phyloP scores from a whole-genome alignment of 1,140 invertebrate species.

The Monomorium pharaonis region DNA sequence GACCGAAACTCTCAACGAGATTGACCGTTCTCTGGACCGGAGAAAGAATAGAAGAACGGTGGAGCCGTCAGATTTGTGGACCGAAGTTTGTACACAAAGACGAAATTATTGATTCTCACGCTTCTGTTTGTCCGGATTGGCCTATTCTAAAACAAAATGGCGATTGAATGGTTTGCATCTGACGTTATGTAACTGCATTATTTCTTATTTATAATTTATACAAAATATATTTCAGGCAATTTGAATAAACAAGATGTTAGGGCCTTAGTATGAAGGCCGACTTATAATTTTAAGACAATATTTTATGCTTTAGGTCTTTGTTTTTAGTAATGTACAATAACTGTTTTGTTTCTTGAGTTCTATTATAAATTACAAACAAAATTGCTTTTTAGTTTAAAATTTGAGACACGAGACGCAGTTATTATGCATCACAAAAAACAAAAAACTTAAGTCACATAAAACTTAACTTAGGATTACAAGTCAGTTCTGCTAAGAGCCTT shows the following conservation, averaged over 20 bases:
- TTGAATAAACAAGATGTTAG: not conserved
- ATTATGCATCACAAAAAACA: no score
- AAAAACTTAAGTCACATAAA: no score
- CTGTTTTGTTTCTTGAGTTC: no score
- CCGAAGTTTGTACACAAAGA: not conserved
- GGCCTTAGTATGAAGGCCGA: no score
- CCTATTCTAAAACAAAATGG: not conserved
- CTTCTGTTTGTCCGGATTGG: not conserved
- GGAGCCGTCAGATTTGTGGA: constrained; percentile 15
- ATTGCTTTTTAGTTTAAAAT: no score
- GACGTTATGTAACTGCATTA: not conserved
- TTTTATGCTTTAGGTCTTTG: no score
- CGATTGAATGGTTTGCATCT: not conserved
- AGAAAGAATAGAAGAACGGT: constrained; percentile 31
- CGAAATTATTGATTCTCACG: constrained; percentile 19
- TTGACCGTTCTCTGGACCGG: not conserved
- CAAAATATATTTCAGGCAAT: not conserved
- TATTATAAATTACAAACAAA: no score
- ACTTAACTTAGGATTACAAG: no score
- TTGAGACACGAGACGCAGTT: no score
- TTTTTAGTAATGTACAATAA: no score
- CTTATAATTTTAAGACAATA: no score
- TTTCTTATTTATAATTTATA: not conserved
- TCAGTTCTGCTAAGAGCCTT: no score
- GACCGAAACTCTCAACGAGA: constrained; percentile 49